phyloP scores from a whole-genome alignment of 2,888 invertebrate species.

The Pandemis cinnamomeana region DNA sequence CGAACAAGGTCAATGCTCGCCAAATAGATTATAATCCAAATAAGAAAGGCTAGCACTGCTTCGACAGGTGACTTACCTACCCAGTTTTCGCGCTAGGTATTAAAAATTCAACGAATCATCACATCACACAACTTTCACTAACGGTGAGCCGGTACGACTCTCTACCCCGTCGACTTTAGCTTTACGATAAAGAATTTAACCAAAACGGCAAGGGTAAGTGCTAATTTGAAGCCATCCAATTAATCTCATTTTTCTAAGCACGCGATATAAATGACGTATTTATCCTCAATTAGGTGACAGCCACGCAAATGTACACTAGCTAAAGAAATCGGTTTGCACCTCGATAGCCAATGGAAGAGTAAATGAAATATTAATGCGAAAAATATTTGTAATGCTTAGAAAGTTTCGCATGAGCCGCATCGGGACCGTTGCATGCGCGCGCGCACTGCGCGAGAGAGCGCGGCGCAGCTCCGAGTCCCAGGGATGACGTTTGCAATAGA shows the following conservation, averaged over 20 bases:
- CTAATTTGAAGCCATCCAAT: constrained; percentile 10
- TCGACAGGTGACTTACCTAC: constrained; percentile 76
- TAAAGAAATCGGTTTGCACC: constrained; percentile 56
- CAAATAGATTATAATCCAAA: constrained; percentile 73
- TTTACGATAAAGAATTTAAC: constrained; percentile 33
- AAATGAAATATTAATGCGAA: constrained; percentile 83
- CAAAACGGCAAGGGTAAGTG: constrained; percentile 26
- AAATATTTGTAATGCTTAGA: constrained; percentile 82
- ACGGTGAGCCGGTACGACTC: constrained; percentile 58
- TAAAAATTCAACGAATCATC: constrained; percentile 81
- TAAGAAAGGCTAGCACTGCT: constrained; percentile 78
- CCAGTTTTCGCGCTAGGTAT: constrained; percentile 74
- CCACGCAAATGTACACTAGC: constrained; percentile 43
- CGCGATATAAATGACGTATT: constrained; percentile 6
- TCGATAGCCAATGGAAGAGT: constrained; percentile 66
- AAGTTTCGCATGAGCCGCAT: constrained; percentile 72
- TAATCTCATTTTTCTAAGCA: constrained; percentile 9
- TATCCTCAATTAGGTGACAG: constrained; percentile 28
- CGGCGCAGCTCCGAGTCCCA: constrained; percentile 54
- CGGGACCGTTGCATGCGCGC: constrained; percentile 80
- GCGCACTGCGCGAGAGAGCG: constrained; percentile 83
- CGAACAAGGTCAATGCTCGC: constrained; percentile 71
- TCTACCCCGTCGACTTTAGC: constrained; percentile 49
- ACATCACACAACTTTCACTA: constrained; percentile 81
- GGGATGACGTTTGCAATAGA: constrained; percentile 43